Conservation (phyloP, 2,888 invertebrate genomes). For the Octonoba sinensis region DNA sequence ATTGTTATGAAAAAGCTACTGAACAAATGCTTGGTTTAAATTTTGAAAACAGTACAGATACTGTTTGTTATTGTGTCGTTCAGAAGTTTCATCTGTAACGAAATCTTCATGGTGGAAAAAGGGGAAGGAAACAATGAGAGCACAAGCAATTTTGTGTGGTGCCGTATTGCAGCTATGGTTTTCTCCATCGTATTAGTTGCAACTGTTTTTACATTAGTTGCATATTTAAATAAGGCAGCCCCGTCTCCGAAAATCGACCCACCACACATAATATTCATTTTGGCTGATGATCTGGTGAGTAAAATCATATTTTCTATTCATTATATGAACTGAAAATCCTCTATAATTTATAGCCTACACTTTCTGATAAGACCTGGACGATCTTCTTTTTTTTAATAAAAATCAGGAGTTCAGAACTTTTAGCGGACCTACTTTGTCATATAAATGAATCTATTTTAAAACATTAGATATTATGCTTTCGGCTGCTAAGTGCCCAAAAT, state of each 20-base stretch:
- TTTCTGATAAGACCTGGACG: no score
- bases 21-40: background rate
- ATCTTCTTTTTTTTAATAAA: no score
- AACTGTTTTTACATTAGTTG: conserved; percentile 44
- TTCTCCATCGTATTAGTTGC: conserved; percentile 42
- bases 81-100: background rate
- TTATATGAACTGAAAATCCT: background rate
- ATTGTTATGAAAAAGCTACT: no score
- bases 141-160: conserved; percentile 29
- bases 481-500: no score
- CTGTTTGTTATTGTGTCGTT: background rate
- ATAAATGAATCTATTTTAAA: no score
- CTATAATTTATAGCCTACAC: background rate
- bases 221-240: conserved; percentile 1
- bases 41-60: background rate
- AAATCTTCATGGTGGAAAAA: conserved; percentile 57
- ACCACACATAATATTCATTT: conserved; percentile 84
- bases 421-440: no score
- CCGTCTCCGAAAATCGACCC: conserved; percentile 28
- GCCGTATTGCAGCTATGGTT: conserved; percentile 48
- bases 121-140: conserved; percentile 43
- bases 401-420: no score
- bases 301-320: conserved; percentile 1
- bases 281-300: conserved; percentile 90
- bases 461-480: no score